These are phyloP conservation scores for Rhodophaea formosa DNA, from an alignment of 2,888 invertebrate species.

Conservation along the genomic window DNA sequence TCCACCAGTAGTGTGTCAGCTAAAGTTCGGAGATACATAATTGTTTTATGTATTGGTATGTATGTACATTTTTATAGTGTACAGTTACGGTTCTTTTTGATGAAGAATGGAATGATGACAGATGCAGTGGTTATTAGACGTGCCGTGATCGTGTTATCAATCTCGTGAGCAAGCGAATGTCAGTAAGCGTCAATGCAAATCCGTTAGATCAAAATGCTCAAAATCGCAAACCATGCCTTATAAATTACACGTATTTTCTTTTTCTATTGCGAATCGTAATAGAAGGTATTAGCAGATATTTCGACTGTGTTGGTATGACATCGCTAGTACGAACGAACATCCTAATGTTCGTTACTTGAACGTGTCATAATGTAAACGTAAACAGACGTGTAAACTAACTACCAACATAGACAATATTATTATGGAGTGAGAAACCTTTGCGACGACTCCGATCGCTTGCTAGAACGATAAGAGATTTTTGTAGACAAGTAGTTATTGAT, in stretches of 20 bases:
- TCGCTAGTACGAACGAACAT: slow-evolving; percentile 51
- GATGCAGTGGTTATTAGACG: slow-evolving; percentile 45
- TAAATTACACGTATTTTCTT: slow-evolving; percentile 21
- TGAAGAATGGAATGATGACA: slow-evolving; percentile 17
- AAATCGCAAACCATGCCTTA: slow-evolving; percentile 69
- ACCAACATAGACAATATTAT: slow-evolving; percentile 44
- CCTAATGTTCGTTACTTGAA: slow-evolving; percentile 26
- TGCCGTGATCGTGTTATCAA: slow-evolving; percentile 49
- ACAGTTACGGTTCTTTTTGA: not conserved
- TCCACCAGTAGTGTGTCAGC: too few relatives aligned
- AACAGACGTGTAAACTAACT: slow-evolving; percentile 39
- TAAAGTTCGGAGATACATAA: too few relatives aligned
- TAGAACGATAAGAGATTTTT: slow-evolving; percentile 43
- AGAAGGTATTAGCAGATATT: not conserved
- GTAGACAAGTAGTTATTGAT: not conserved
- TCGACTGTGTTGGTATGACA: slow-evolving; percentile 69
- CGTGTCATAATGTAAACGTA: slow-evolving; percentile 20
- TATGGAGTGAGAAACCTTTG: slow-evolving; percentile 52
- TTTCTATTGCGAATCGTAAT: not conserved
- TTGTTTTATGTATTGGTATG: not conserved
- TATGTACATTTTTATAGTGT: slow-evolving; percentile 10
- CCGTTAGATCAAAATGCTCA: slow-evolving; percentile 61
- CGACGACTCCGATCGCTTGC: slow-evolving; percentile 58
- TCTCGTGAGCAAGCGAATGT: slow-evolving; percentile 54
- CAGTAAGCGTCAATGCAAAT: slow-evolving; percentile 41